A percentile compares a stretch with the other conserved stretches of the same genome.
Evolutionary conservation across 2,113 vertebrate genomes (phyloP).

Genomic region (Fulica atra): DNA sequence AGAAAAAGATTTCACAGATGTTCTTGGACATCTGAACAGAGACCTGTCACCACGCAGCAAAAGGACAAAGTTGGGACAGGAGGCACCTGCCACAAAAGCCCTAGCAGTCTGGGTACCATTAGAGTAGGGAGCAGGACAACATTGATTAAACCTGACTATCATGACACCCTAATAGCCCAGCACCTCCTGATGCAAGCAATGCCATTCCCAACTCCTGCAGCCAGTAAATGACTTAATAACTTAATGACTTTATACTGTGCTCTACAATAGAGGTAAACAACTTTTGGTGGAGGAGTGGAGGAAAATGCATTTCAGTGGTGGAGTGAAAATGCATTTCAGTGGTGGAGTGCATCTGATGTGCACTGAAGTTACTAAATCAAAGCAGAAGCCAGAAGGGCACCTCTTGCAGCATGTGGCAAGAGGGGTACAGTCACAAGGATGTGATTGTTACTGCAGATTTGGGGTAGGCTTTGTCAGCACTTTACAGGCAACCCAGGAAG

Average conservation of each 20-base stretch:
- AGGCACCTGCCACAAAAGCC: neutral
- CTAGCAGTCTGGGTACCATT: neutral
- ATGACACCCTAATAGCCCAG: neutral
- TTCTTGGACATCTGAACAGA: too few species aligned
- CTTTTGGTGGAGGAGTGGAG: neutral
- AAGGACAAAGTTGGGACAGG: neutral
- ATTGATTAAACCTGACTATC: neutral
- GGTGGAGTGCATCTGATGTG: neutral
- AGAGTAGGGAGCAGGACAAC: neutral
- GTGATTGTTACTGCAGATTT: neutral
- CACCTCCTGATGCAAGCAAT: neutral
- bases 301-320: neutral
- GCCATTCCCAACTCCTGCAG: neutral
- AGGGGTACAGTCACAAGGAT: neutral
- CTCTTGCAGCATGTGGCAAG: rapidly evolving
- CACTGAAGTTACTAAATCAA: neutral
- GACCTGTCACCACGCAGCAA: neutral
- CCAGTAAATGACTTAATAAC: neutral
- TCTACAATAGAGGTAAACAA: neutral
- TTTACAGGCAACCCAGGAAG: conserved; percentile 20
- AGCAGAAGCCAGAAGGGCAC: neutral
- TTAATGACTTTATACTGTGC: neutral
- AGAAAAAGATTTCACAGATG: neutral
- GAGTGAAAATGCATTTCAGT: neutral
- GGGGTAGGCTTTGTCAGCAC: neutral